Evolutionary conservation across 1,140 invertebrate genomes (phyloP).

Genomic region (Watersipora subatra): DNA sequence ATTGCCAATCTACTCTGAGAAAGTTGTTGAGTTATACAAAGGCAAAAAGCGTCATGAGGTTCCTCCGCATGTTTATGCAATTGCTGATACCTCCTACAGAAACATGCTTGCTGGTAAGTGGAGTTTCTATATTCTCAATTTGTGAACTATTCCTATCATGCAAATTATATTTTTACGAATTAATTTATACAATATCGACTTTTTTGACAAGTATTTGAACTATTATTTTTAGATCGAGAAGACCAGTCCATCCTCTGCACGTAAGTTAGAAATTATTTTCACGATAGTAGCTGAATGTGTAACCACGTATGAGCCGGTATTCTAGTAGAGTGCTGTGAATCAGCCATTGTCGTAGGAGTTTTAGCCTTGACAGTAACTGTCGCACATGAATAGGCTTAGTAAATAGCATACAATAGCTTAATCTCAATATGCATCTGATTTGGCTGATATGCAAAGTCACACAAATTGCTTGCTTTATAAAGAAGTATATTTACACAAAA

Average conservation of each 20-base stretch:
- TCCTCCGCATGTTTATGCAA: conserved; percentile 97
- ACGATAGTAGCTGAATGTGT: too few species aligned
- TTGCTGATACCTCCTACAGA: conserved; percentile 91
- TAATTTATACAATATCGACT: background rate
- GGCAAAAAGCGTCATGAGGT: conserved; percentile 98
- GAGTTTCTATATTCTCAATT: background rate
- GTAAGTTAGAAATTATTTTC: conserved; percentile 37
- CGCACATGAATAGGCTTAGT: too few species aligned
- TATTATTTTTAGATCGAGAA: conserved; percentile 68
- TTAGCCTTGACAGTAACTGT: too few species aligned
- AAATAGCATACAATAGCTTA: too few species aligned
- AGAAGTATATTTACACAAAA: too few species aligned
- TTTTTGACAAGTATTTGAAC: conserved; percentile 13
- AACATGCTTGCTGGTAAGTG: conserved; percentile 93
- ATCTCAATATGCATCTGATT: too few species aligned
- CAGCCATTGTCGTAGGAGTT: too few species aligned
- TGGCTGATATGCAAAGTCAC: too few species aligned
- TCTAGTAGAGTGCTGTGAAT: too few species aligned
- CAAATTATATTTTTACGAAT: background rate
- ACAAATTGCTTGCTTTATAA: too few species aligned
- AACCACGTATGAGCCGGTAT: too few species aligned
- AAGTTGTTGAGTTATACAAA: conserved; percentile 98
- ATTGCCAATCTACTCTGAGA: conserved; percentile 96
- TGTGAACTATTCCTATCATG: background rate
- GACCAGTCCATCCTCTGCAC: conserved; percentile 99